phyloP scores from a whole-genome alignment of 2,113 vertebrate species.

The Panthera uncia region DNA sequence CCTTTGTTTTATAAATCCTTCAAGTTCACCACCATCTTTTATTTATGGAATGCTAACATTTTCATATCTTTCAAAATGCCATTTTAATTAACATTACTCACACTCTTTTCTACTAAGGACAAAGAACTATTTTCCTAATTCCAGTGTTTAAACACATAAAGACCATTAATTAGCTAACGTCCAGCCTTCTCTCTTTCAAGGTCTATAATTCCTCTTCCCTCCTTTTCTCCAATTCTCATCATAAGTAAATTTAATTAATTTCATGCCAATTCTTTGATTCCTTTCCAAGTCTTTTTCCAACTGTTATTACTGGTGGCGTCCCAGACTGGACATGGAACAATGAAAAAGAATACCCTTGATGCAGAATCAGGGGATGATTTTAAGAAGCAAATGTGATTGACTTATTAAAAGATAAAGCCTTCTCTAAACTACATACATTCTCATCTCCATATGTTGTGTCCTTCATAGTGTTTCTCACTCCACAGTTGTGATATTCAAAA shows the following conservation, averaged over 20 bases:
- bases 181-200: constrained; percentile 15
- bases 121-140: constrained; percentile 29
- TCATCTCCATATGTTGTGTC: neutral
- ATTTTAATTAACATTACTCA: constrained; percentile 45
- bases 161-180: constrained; percentile 35
- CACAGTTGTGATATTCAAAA: neutral
- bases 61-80: constrained; percentile 27
- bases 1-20: constrained; percentile 13
- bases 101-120: constrained; percentile 1
- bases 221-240: constrained; percentile 32
- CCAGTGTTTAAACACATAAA: neutral
- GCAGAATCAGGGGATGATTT: constrained; percentile 10
- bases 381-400: constrained; percentile 20
- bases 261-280: constrained; percentile 43
- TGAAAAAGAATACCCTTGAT: neutral
- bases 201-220: constrained; percentile 8
- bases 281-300: constrained; percentile 24
- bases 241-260: constrained; percentile 60
- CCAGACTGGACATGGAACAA: constrained; percentile 19
- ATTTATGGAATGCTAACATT: neutral
- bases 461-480: neutral
- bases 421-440: neutral
- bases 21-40: neutral
- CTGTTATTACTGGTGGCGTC: neutral
- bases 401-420: constrained; percentile 38